Conservation (phyloP, 2,888 invertebrate species). For the Pammene fasciana region DNA sequence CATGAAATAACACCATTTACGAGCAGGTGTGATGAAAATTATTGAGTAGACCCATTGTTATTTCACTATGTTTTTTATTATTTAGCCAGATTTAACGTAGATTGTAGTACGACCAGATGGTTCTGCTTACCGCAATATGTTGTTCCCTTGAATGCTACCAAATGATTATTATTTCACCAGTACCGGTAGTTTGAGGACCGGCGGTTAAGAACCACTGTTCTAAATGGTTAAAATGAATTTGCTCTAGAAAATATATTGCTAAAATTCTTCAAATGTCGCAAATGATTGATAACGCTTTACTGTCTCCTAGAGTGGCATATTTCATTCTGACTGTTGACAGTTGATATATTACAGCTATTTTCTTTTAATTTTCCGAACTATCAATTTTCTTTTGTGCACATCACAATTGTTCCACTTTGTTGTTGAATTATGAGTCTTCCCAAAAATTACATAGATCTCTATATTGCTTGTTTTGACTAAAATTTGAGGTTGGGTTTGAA, state of each 20-base stretch:
- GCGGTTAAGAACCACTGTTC: too few relatives aligned
- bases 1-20: too few relatives aligned
- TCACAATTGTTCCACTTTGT: not conserved
- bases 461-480: not conserved
- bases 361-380: conserved; percentile 31
- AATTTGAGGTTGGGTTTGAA: not conserved
- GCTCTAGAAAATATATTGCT: conserved; percentile 16
- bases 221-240: not conserved
- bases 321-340: conserved; percentile 22
- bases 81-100: not conserved
- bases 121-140: too few relatives aligned
- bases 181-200: too few relatives aligned
- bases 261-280: conserved; percentile 18
- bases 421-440: not conserved
- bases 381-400: conserved; percentile 23
- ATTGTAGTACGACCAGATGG: too few relatives aligned
- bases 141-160: too few relatives aligned
- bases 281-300: conserved; percentile 19
- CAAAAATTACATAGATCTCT: not conserved
- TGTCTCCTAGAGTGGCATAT: conserved; percentile 22
- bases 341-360: conserved; percentile 27
- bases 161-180: too few relatives aligned
- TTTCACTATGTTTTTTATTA: conserved; percentile 11
- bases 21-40: too few relatives aligned
- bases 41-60: conserved; percentile 14